These are phyloP conservation scores for Cistogaster globosa DNA, from an alignment of 2,888 invertebrate species.

Conservation along the genomic window DNA sequence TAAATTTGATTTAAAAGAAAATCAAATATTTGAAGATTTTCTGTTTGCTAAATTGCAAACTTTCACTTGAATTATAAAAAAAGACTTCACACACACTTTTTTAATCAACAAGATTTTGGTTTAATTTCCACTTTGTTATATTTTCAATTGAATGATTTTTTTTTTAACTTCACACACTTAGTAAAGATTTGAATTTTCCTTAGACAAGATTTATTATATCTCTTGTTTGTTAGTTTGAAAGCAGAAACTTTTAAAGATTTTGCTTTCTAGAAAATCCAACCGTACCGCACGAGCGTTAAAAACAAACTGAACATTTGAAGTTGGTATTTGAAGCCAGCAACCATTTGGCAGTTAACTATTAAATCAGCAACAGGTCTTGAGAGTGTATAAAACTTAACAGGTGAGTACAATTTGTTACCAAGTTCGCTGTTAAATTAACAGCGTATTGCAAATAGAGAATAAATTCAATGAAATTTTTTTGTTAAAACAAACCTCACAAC, in stretches of 20 bases:
- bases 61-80: slow-evolving; percentile 62
- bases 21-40: slow-evolving; percentile 51
- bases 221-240: slow-evolving; percentile 62
- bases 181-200: slow-evolving; percentile 63
- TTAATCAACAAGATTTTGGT: slow-evolving; percentile 42
- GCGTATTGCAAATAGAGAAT: slow-evolving; percentile 33
- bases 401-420: slow-evolving; percentile 15
- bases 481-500: neutral
- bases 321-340: slow-evolving; percentile 45
- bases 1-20: slow-evolving; percentile 44
- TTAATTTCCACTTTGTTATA: slow-evolving; percentile 49
- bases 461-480: slow-evolving; percentile 5
- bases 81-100: slow-evolving; percentile 63
- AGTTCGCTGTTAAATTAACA: slow-evolving; percentile 59
- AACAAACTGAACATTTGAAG: slow-evolving; percentile 65
- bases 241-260: slow-evolving; percentile 57
- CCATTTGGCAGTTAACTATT: slow-evolving; percentile 45
- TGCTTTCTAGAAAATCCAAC: slow-evolving; percentile 71
- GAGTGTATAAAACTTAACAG: slow-evolving; percentile 46
- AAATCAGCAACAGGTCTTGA: slow-evolving; percentile 58
- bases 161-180: slow-evolving; percentile 64
- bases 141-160: slow-evolving; percentile 31
- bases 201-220: slow-evolving; percentile 47
- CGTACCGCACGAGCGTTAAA: slow-evolving; percentile 71
- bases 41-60: slow-evolving; percentile 55